Base-by-base conservation (phyloP, 2,113 vertebrate genomes). In the Ceratotherium simum region DNA sequence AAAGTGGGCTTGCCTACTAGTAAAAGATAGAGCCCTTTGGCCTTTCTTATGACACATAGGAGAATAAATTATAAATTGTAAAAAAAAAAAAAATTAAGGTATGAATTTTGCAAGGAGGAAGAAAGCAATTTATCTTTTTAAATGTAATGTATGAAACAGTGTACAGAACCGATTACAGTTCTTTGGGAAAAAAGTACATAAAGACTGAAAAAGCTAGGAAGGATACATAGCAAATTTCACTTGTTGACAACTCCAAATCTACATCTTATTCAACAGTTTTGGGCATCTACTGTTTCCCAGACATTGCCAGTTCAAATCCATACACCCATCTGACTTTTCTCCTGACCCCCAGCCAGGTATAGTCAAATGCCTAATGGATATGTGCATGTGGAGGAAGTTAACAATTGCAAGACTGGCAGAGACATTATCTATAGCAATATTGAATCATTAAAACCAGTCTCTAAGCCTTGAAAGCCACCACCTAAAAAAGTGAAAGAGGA, bases 211-310 rank as follows among this genome's bases (percentile, higher is more conserved):
- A 78, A 78, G 33, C 6, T 27, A 80, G 60, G 18, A 65, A 21
- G 6, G 33, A 42, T 42, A 75, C 23, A 79, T 16, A 69, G 39
- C 31, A 86, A 75, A 14, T 67, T 86, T 96, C 56, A 93, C 14
- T 62, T 96, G 42, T 78, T 85, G 54, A 67, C 60, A 33, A 89
- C 51, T 80, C 75, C 64, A 96, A 46, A 92, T 76, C 72, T 72
- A 72, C 18, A 73, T 90, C n/a, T 88, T 91, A 75, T 20, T 92
- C 39, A 83, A 64, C 25, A 84, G 27, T 85, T 89, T 97, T n/a
- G 62, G n/a, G 16, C 16, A 86, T 27, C 42, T 62, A 73, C 21
- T 82, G 60, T 64, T 89, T 91, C 29, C 39, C 62, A 97, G 42
- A 60, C 23, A 18, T 46, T 81, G 36, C 12, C n/a, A 82, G n/a